Percentiles rank a stretch among this genome's conserved stretches.
phyloP scores from a whole-genome alignment of 2,888 invertebrate genomes.

The Pammene fasciana region DNA sequence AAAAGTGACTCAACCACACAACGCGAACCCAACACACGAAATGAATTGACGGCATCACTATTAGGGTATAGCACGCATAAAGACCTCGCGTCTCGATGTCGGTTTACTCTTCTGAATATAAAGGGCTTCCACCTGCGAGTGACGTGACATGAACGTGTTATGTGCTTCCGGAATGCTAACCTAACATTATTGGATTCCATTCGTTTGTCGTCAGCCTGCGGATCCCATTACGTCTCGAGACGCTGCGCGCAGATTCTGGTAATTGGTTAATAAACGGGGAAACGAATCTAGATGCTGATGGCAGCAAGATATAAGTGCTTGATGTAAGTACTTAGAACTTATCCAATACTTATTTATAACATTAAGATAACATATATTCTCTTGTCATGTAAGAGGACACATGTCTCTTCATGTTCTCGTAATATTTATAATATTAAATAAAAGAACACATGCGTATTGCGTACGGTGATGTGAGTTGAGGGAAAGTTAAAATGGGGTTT shows the following conservation, averaged over 20 bases:
- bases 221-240: slow-evolving; percentile 25
- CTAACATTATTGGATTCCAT: slow-evolving; percentile 53
- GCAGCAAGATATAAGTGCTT: not conserved
- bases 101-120: slow-evolving; percentile 57
- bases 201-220: slow-evolving; percentile 50
- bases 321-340: no score
- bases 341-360: no score
- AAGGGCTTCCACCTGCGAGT: slow-evolving; percentile 56
- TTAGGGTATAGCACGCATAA: slow-evolving; percentile 28
- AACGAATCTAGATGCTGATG: not conserved
- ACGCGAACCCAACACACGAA: no score
- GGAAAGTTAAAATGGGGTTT: no score
- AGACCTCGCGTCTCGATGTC: slow-evolving; percentile 37
- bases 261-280: slow-evolving; percentile 16
- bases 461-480: no score
- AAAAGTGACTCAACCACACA: no score
- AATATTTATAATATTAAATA: no score
- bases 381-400: no score
- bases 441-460: no score
- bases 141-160: slow-evolving; percentile 56
- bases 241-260: not conserved
- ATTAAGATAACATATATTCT: no score
- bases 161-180: slow-evolving; percentile 49
- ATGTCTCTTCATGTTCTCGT: no score
- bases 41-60: not conserved